Evolutionary conservation across 2,888 invertebrate genomes (phyloP), one percentile per base, ranked within the genome.

Genomic region (Nemotelus pantherinus): DNA sequence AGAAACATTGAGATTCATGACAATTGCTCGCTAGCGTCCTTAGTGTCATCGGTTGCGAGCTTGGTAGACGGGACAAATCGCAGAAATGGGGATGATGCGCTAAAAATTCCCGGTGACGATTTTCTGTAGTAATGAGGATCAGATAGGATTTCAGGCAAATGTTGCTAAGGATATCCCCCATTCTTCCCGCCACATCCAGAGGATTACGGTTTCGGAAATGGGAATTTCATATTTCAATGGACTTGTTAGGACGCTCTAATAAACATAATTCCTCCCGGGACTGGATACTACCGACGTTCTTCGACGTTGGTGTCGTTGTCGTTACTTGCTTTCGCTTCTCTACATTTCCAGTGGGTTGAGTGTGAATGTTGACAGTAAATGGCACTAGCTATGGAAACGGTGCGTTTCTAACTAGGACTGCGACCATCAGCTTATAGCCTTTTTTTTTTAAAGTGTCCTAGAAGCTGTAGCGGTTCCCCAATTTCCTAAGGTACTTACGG

Each of bases 231-330:
- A 60, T 74, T 74, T 74, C 60, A 74, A 74, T 74, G 74, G 60
- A 74, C 74, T 74, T 74, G 74, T 74, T 74, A 74, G 74, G 74
- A 74, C 43, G 63, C 74, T 74, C 63, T 74, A 74, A 74, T 74
- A 74, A 74, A 60, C 74, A 74, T 74, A 74, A 74, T 74, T 74
- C 74, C 63, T 48, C 74, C 41, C 50, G 74, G 60, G 74, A 60
- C 60, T 48, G 57, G 63, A 74, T 63, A 60, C 48, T 48, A 39
- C 48, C 48, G 10, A 39, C 50, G 41, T 3, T 63, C 63, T 41
- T 41, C 63, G 63, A 63, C 63, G 63, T 63, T 63, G 63, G 4
- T 58, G 58, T 58, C 58, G 10, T 58, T 58, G 58, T 50, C 50
- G 50, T 7, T 5, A 9, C 45, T 10, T 65, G 7, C 7, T 43